phyloP scores from a whole-genome alignment of 2,113 vertebrate genomes.

The Eurystomus gularis region DNA sequence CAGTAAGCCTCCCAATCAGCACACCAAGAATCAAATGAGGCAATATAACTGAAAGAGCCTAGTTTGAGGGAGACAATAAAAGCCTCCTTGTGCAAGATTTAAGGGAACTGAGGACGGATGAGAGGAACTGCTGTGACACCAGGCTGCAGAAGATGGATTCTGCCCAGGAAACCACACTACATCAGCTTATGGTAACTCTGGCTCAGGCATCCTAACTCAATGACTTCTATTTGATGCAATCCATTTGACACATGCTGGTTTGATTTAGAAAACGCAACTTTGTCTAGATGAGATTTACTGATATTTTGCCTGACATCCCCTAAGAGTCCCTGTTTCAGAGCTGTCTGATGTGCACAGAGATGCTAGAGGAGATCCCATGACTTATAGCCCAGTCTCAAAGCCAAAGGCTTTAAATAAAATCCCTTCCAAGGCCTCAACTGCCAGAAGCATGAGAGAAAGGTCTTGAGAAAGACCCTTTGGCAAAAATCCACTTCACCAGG shows the following conservation, averaged over 20 bases:
- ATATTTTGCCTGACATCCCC: not conserved
- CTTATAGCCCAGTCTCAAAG: not conserved
- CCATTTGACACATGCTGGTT: not conserved
- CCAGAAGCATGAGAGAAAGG: not conserved
- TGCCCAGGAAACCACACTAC: not conserved
- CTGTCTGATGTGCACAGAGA: not conserved
- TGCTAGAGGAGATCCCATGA: not conserved
- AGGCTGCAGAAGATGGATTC: not conserved
- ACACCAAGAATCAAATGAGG: not conserved
- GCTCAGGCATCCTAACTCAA: not conserved
- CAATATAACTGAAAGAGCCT: not conserved
- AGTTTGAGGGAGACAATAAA: not conserved
- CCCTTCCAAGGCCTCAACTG: not conserved
- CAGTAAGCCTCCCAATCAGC: not conserved
- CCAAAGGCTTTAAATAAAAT: not conserved
- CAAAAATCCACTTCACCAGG: not conserved
- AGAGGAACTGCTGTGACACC: not conserved
- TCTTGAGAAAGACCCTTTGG: not conserved
- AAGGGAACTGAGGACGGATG: not conserved
- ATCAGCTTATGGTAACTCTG: not conserved
- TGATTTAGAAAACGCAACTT: not conserved
- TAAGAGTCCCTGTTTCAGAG: not conserved
- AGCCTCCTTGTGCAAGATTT: not conserved
- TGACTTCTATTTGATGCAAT: not conserved
- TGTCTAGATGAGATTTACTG: not conserved